A percentile compares a stretch with the other conserved stretches of the same genome.
Conservation (phyloP, 1,140 invertebrate species). For the Temnothorax nylanderi region DNA sequence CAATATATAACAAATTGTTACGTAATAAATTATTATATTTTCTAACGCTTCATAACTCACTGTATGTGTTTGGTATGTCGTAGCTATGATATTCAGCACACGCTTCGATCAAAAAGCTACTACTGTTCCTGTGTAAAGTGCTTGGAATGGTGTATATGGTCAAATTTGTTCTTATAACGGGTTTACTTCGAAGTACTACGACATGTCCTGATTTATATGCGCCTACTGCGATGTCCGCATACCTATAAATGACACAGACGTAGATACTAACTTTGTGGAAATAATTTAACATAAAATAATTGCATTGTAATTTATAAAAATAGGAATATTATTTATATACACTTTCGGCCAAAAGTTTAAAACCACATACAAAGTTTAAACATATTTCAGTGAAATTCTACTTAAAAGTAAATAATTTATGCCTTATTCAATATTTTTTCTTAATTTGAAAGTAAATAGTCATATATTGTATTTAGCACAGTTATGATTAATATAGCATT, state of each 20-base stretch:
- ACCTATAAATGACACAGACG: constrained; percentile 51
- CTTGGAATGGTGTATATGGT: constrained; percentile 72
- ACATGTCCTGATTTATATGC: constrained; percentile 87
- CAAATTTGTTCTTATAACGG: constrained; percentile 84
- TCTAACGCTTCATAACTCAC: constrained; percentile 45
- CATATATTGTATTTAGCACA: no score
- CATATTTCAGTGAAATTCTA: no score
- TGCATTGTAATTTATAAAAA: no score
- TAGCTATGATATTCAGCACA: constrained; percentile 72
- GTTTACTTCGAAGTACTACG: constrained; percentile 86
- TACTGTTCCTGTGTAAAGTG: constrained; percentile 83
- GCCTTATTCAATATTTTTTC: no score
- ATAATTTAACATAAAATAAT: constrained; percentile 2
- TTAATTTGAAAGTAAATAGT: no score
- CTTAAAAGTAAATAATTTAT: no score
- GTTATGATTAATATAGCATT: no score
- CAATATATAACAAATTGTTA: neutral
- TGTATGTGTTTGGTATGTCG: constrained; percentile 32
- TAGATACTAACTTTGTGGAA: neutral
- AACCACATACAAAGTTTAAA: no score
- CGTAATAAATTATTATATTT: neutral
- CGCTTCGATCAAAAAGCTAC: constrained; percentile 77
- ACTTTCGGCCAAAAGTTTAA: no score
- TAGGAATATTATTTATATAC: neutral
- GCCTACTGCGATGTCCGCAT: constrained; percentile 87